Evolutionary conservation across 2,888 invertebrate species (phyloP).

Genomic region (Dendrolimus pini): DNA sequence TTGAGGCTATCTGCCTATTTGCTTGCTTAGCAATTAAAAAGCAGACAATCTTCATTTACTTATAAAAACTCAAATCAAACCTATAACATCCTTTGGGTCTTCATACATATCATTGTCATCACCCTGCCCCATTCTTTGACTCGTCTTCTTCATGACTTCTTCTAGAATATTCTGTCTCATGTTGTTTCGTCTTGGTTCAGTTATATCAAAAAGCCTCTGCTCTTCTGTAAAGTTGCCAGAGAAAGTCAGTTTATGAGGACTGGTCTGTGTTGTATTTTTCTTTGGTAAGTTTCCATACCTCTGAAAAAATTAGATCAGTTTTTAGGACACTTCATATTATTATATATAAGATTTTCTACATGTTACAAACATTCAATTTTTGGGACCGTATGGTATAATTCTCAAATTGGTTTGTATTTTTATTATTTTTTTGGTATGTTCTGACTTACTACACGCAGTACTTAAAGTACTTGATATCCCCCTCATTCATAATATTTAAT

Average conservation of each 20-base stretch:
- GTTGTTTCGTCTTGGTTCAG: conserved; percentile 33
- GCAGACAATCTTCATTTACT: too few species aligned
- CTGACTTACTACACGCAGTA: too few species aligned
- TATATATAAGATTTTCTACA: too few species aligned
- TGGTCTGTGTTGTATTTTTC: conserved; percentile 18
- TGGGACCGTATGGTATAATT: too few species aligned
- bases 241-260: conserved; percentile 40
- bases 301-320: conserved; percentile 13
- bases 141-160: conserved; percentile 46
- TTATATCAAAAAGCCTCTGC: conserved; percentile 39
- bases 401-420: too few species aligned
- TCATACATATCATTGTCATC: conserved; percentile 47
- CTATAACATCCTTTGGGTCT: conserved; percentile 62
- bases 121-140: conserved; percentile 33
- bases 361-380: too few species aligned
- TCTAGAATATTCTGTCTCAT: conserved; percentile 54
- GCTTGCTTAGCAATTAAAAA: too few species aligned
- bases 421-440: too few species aligned
- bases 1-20: too few species aligned
- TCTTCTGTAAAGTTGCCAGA: conserved; percentile 50
- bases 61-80: conserved; percentile 28
- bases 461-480: too few species aligned
- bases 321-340: too few species aligned
- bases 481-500: too few species aligned
- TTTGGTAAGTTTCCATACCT: conserved; percentile 29